phyloP scores from a whole-genome alignment of 92 coral and sea anemone genomes.

The Epizoanthus scotinus region DNA sequence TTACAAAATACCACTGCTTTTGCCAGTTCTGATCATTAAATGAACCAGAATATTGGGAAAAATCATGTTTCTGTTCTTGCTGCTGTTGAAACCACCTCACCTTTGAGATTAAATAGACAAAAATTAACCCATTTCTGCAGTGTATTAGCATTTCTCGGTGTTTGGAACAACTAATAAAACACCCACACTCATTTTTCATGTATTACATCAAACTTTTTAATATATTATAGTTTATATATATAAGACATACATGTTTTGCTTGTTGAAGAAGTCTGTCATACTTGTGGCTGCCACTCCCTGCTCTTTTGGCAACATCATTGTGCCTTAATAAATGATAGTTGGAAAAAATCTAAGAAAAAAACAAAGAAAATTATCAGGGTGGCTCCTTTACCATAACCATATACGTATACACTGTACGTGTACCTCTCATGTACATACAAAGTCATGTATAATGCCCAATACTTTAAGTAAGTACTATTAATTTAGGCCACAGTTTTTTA shows the following conservation, averaged over 20 bases:
- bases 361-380: too few relatives aligned
- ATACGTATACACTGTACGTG: too few relatives aligned
- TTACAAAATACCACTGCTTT: constrained; percentile 1
- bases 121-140: background rate
- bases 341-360: background rate
- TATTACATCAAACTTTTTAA: too few relatives aligned
- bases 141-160: too few relatives aligned
- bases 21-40: background rate
- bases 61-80: background rate
- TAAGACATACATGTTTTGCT: background rate
- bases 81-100: background rate
- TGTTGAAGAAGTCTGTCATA: background rate
- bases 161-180: too few relatives aligned
- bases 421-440: too few relatives aligned
- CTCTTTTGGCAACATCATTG: background rate
- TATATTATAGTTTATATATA: too few relatives aligned
- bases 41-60: background rate
- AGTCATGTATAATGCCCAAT: too few relatives aligned
- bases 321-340: background rate
- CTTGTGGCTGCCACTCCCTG: background rate
- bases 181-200: too few relatives aligned
- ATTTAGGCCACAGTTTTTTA: too few relatives aligned
- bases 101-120: background rate
- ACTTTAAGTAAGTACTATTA: too few relatives aligned
- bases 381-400: too few relatives aligned